Evolutionary conservation across 2,797 vertebrate species (phyloP).

Genomic region (Xenopus petersii): DNA sequence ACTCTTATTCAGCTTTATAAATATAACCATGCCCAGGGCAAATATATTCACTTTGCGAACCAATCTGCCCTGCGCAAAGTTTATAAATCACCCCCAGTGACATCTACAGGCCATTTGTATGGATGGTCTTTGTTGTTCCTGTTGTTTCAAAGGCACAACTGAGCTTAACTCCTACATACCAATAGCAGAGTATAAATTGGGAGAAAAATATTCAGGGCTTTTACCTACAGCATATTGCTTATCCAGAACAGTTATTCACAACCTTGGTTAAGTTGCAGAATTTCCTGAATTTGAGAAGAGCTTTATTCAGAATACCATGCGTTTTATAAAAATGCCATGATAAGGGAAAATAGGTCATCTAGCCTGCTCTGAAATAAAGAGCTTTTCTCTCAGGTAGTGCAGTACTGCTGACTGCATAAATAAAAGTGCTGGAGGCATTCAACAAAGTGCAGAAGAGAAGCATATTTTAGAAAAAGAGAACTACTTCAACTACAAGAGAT

Average conservation of each 20-base stretch:
- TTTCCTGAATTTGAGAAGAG: constrained; percentile 18
- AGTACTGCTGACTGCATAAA: constrained; percentile 12
- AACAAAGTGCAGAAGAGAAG: not conserved
- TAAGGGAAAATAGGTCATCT: constrained; percentile 31
- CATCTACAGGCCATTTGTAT: no score
- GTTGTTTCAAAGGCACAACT: no score
- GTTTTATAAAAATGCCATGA: constrained; percentile 23
- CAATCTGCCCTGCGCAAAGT: no score
- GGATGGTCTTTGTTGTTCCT: no score
- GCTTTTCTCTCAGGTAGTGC: constrained; percentile 17
- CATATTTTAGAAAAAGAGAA: constrained; percentile 1
- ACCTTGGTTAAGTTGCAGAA: constrained; percentile 7
- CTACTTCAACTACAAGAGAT: constrained; percentile 3
- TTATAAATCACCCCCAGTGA: no score
- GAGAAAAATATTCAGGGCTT: no score
- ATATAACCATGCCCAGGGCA: no score
- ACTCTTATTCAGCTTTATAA: no score
- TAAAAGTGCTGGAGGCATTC: constrained; percentile 1
- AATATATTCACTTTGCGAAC: no score
- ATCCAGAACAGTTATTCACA: not conserved
- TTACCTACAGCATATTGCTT: no score
- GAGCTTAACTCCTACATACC: no score
- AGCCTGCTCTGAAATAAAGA: constrained; percentile 28
- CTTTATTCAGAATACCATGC: constrained; percentile 14
- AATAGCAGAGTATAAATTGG: no score